Conservation (phyloP, 2,888 invertebrate species). For the Andrena dorsata region DNA sequence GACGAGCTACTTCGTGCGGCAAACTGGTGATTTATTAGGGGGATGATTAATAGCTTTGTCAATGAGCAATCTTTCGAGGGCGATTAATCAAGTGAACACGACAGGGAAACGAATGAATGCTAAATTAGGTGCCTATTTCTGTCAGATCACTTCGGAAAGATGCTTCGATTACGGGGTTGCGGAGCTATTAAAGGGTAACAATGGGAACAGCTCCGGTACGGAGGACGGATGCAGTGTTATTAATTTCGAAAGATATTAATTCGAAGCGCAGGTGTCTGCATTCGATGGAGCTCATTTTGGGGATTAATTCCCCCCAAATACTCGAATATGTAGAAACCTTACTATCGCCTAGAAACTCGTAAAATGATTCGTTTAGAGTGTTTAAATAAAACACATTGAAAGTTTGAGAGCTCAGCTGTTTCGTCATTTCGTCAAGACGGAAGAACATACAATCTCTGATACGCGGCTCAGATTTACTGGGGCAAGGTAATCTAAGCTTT, state of each 20-base stretch:
- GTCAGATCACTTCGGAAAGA: not conserved
- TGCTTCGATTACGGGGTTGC: not conserved
- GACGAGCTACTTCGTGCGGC: not conserved
- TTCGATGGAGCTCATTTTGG: not conserved
- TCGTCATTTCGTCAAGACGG: too few relatives aligned
- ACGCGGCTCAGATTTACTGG: too few relatives aligned
- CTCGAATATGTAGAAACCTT: not conserved
- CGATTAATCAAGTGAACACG: slow-evolving; percentile 17
- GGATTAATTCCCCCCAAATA: not conserved
- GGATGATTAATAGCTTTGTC: slow-evolving; percentile 17
- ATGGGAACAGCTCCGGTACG: not conserved
- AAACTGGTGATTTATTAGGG: slow-evolving; percentile 6
- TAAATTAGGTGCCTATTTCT: not conserved
- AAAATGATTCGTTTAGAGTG: too few relatives aligned
- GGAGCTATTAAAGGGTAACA: not conserved
- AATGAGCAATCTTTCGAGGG: slow-evolving; percentile 8
- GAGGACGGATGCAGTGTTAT: not conserved
- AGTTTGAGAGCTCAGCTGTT: too few relatives aligned
- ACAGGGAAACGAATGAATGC: not conserved
- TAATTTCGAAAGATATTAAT: not conserved
- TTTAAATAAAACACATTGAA: too few relatives aligned
- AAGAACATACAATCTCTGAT: not conserved
- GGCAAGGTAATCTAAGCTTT: too few relatives aligned
- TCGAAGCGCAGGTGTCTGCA: not conserved
- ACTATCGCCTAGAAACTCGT: not conserved